Base-by-base conservation (phyloP, 2,888 invertebrate genomes). In the Lochmaea capreae region DNA sequence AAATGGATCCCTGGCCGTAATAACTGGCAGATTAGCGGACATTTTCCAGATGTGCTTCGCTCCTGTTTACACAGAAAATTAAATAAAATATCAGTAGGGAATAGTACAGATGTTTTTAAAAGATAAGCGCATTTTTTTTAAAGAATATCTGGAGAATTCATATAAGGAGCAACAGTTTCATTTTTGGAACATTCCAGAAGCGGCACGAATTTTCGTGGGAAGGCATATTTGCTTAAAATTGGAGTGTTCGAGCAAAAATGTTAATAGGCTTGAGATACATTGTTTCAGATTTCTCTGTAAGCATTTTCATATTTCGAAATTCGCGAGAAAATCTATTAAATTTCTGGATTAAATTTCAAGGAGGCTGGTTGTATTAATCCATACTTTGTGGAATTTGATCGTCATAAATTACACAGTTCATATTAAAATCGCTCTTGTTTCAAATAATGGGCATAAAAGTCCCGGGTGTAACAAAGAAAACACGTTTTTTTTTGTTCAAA, bases 171-270 rank as follows among this genome's bases (percentile, higher is more conserved):
- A 57, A 67, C 67, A 67, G 39, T 67, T 54, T 67, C 39, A 67
- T 67, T 67, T 67, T 54, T 67, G 67, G 42, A 18, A 67, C 67
- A 67, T 49, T 49, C 49, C 18, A n/a, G 11, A 67, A 57, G 26
- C 39, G 66, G 33, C n/a, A 49, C 14, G 49, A 49, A n/a, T 49
- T n/a, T 49, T 49, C n/a, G n/a, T 49, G n/a, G 1, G n/a, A 14
- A 49, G 6, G 49, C 14, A 16, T 49, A n/a, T 49, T 46, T 46
- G 14, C 46, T 39, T 49, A 14, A 49, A 49, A 49, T 8, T n/a
- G n/a, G 49, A 49, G 49, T 49, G 49, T 14, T 49, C n/a, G 49
- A 49, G 14, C 14, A 49, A 16, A n/a, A 14, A 14, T 49, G 49
- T 49, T n/a, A n/a, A 49, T n/a, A 49, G n/a, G 49, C 33, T 49